Percentiles rank a stretch among this genome's conserved stretches.
Evolutionary conservation across 2,888 invertebrate genomes (phyloP).

Genomic region (Silvanus unidentatus): DNA sequence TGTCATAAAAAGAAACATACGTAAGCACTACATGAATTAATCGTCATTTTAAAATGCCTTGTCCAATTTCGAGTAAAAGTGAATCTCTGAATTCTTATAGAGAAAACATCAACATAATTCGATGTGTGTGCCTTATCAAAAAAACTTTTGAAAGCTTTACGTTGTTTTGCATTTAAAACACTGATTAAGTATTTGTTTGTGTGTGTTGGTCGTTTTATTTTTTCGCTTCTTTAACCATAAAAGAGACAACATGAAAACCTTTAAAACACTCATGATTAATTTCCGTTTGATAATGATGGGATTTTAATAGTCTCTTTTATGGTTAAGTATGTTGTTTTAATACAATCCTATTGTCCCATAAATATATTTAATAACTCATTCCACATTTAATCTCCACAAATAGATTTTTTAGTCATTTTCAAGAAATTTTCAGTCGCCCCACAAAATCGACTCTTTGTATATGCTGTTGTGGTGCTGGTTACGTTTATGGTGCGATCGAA

Average conservation of each 20-base stretch:
- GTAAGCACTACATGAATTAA: too few relatives aligned
- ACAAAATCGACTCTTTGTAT: too few relatives aligned
- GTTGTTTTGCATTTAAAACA: constrained; percentile 43
- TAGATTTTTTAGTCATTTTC: too few relatives aligned
- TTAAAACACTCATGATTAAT: constrained; percentile 41
- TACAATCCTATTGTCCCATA: constrained; percentile 33
- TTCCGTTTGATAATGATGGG: constrained; percentile 38
- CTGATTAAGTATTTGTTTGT: constrained; percentile 39
- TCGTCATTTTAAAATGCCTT: too few relatives aligned
- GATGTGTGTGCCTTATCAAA: too few relatives aligned
- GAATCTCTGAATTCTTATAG: too few relatives aligned
- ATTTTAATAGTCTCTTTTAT: constrained; percentile 43
- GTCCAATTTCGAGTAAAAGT: too few relatives aligned
- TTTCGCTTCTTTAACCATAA: constrained; percentile 36
- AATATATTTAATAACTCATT: constrained; percentile 32
- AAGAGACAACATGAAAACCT: constrained; percentile 15
- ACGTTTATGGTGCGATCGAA: too few relatives aligned
- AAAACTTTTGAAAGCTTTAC: constrained; percentile 41
- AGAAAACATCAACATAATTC: too few relatives aligned
- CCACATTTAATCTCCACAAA: constrained; percentile 9
- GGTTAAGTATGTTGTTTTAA: constrained; percentile 42
- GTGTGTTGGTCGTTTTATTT: constrained; percentile 1
- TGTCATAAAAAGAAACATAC: too few relatives aligned
- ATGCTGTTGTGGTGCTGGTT: too few relatives aligned
- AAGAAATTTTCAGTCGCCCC: too few relatives aligned